phyloP scores from a whole-genome alignment of 2,888 invertebrate species.

The Caenorhabditis doughertyi region DNA sequence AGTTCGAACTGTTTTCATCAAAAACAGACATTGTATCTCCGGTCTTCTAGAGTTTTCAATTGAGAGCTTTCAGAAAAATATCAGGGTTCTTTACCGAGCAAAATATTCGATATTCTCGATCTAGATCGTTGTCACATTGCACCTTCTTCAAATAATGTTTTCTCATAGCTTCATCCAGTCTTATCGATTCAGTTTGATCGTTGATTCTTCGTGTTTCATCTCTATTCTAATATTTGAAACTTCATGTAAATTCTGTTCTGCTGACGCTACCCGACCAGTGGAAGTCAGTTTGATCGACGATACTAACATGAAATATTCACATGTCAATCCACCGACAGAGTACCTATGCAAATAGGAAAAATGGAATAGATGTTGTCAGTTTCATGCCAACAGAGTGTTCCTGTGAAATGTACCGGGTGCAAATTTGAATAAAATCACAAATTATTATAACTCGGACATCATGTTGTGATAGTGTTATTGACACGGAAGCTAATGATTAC shows the following conservation, averaged over 20 bases:
- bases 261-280: conserved; percentile 21
- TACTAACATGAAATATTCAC: conserved; percentile 36
- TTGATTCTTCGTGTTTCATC: conserved; percentile 19
- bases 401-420: conserved; percentile 9
- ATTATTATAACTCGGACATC: background rate
- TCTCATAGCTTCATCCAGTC: conserved; percentile 5
- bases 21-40: too few relatives aligned
- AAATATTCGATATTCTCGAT: background rate
- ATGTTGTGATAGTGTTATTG: conserved; percentile 5
- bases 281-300: conserved; percentile 35
- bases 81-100: too few relatives aligned
- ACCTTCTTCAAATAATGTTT: background rate
- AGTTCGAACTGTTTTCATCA: too few relatives aligned
- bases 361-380: conserved; percentile 31
- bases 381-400: conserved; percentile 1
- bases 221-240: background rate
- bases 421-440: conserved; percentile 19
- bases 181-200: background rate
- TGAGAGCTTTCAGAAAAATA: too few relatives aligned
- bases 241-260: conserved; percentile 28
- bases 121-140: too few relatives aligned
- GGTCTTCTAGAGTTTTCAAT: too few relatives aligned
- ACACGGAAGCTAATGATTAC: background rate
- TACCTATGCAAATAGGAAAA: conserved; percentile 8
- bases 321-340: conserved; percentile 8